Percentiles rank a stretch among this genome's conserved stretches.
Conservation (phyloP, 1,140 invertebrate species). For the Drosophila burlai region DNA sequence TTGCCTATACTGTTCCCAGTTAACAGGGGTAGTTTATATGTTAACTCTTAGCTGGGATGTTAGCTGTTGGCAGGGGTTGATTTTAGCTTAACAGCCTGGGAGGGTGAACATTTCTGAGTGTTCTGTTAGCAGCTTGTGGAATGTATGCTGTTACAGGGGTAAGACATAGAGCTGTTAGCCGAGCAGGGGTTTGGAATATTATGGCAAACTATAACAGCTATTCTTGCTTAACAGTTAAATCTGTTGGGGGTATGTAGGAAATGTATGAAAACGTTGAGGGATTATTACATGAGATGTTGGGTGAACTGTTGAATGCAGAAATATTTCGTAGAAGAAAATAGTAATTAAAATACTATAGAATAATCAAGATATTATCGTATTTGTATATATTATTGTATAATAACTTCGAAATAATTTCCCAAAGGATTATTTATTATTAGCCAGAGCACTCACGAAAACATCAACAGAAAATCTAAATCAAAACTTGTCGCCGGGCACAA, state of each 20-base stretch:
- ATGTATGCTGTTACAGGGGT: constrained; percentile 15
- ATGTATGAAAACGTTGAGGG: not conserved
- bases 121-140: constrained; percentile 22
- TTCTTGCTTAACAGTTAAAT: not conserved
- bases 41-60: no score
- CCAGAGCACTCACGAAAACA: constrained; percentile 7
- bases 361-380: no score
- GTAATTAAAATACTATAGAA: no score
- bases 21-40: constrained; percentile 22
- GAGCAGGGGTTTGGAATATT: constrained; percentile 16
- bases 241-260: not conserved
- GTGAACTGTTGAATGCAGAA: not conserved
- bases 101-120: not conserved
- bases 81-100: not conserved
- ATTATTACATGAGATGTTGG: not conserved
- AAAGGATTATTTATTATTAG: not conserved
- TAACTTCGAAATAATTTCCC: constrained; percentile 5
- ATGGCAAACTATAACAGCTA: constrained; percentile 19
- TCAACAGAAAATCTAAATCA: constrained; percentile 13
- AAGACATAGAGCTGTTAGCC: not conserved
- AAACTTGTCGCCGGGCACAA: constrained; percentile 39
- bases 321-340: no score
- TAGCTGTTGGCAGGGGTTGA: not conserved
- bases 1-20: constrained; percentile 47
- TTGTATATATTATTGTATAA: no score